A percentile compares a stretch with the other conserved stretches of the same genome.
Evolutionary conservation across 2,888 invertebrate genomes (phyloP).

Genomic region (Biston betularia): DNA sequence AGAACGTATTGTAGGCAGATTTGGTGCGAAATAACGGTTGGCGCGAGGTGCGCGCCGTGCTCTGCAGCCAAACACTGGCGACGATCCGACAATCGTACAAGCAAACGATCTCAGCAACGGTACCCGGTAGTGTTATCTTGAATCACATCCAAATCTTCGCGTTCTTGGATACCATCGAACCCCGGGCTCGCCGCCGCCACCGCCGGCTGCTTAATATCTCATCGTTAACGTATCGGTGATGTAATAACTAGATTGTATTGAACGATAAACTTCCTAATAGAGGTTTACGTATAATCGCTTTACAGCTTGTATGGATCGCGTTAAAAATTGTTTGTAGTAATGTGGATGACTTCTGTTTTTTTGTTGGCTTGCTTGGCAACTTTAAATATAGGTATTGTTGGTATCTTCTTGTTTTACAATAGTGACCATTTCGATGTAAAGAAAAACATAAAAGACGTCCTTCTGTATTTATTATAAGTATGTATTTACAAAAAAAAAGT

Average conservation of each 20-base stretch:
- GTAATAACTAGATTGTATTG: conserved; percentile 37
- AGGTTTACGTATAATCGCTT: conserved; percentile 12
- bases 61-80: conserved; percentile 50
- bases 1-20: conserved; percentile 81
- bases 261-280: conserved; percentile 30
- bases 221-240: conserved; percentile 42
- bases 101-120: conserved; percentile 75
- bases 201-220: conserved; percentile 43
- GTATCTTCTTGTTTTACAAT: too few species aligned
- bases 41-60: conserved; percentile 50
- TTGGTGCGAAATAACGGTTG: conserved; percentile 80
- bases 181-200: conserved; percentile 35
- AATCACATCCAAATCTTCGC: conserved; percentile 69
- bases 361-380: too few species aligned
- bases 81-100: conserved; percentile 66
- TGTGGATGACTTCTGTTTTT: too few species aligned
- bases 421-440: too few species aligned
- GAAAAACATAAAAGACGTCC: too few species aligned
- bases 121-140: conserved; percentile 74
- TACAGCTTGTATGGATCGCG: conserved; percentile 4
- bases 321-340: not conserved
- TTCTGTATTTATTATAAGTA: too few species aligned
- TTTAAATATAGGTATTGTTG: too few species aligned
- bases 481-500: too few species aligned
- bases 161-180: conserved; percentile 46